These are phyloP conservation scores for Synanthedon vespiformis DNA, from an alignment of 2,888 invertebrate species.

Conservation along the genomic window DNA sequence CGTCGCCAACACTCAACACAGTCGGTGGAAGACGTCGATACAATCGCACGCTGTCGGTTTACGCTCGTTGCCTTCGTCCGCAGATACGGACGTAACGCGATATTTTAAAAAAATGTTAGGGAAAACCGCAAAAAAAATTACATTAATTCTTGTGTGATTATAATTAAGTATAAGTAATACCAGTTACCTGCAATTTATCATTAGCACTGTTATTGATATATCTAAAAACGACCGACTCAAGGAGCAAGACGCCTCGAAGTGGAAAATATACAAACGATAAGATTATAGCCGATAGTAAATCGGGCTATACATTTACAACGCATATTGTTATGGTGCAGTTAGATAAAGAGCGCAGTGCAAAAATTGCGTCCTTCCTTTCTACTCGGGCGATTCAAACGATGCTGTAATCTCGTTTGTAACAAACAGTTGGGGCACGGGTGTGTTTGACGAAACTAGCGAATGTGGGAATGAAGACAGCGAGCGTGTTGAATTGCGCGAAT, in stretches of 20 bases:
- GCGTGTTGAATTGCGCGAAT: slow-evolving; percentile 25
- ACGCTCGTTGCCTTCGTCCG: not conserved
- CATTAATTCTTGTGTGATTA: not conserved
- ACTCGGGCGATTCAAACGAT: slow-evolving; percentile 24
- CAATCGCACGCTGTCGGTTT: slow-evolving; percentile 28
- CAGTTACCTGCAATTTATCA: not conserved
- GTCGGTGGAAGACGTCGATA: slow-evolving; percentile 28
- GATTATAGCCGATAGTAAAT: slow-evolving; percentile 32
- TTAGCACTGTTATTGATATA: not conserved
- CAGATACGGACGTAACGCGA: no score
- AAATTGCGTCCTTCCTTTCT: slow-evolving; percentile 46
- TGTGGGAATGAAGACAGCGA: slow-evolving; percentile 36
- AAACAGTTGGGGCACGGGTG: slow-evolving; percentile 17
- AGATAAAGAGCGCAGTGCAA: slow-evolving; percentile 23
- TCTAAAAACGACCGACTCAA: slow-evolving; percentile 36
- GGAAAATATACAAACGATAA: slow-evolving; percentile 46
- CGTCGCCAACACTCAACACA: slow-evolving; percentile 24
- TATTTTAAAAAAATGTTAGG: no score
- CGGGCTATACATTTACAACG: slow-evolving; percentile 30
- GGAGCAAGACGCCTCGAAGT: slow-evolving; percentile 32
- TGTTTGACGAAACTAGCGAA: slow-evolving; percentile 27
- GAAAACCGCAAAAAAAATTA: not conserved
- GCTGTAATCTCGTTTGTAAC: slow-evolving; percentile 19
- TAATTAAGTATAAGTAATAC: not conserved
- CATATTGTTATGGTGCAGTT: slow-evolving; percentile 29